A percentile compares a stretch with the other conserved stretches of the same genome.
These are phyloP conservation scores for Lysiphlebus fabarum DNA, from an alignment of 1,140 invertebrate species.

Conservation along the genomic window DNA sequence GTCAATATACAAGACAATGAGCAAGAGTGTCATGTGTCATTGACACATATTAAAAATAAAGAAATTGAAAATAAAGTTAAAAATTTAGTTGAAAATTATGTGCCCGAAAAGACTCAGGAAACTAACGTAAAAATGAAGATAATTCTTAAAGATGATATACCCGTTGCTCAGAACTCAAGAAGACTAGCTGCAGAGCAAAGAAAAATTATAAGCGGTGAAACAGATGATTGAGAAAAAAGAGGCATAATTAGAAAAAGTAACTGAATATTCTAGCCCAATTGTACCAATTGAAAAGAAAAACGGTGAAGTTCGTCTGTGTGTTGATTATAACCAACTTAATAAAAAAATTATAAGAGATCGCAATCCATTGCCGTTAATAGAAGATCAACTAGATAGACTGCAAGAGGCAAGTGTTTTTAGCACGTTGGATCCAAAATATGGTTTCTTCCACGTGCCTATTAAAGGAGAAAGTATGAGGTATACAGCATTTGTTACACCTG, in stretches of 20 bases:
- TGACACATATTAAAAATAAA: too few species aligned
- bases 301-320: slow-evolving; percentile 22
- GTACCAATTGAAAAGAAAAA: slow-evolving; percentile 36
- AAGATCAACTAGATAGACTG: background rate
- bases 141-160: slow-evolving; percentile 22
- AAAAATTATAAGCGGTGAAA: slow-evolving; percentile 13
- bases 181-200: slow-evolving; percentile 26
- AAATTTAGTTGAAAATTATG: too few species aligned
- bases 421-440: slow-evolving; percentile 3
- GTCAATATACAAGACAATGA: too few species aligned
- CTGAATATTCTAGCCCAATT: slow-evolving; percentile 34
- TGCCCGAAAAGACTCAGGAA: too few species aligned
- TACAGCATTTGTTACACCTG: slow-evolving; percentile 19
- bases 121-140: slow-evolving; percentile 20
- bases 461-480: slow-evolving; percentile 7
- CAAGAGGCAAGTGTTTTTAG: background rate
- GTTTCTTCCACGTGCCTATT: slow-evolving; percentile 13
- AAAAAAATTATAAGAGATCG: slow-evolving; percentile 9
- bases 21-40: too few species aligned
- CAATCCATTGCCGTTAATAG: slow-evolving; percentile 4
- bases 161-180: slow-evolving; percentile 25
- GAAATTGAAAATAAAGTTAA: too few species aligned
- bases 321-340: slow-evolving; percentile 8
- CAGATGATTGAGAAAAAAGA: slow-evolving; percentile 25
- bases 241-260: slow-evolving; percentile 29